A percentile compares a stretch with the other conserved stretches of the same genome.
phyloP scores from a whole-genome alignment of 2,113 vertebrate genomes.

The Myodes glareolus region DNA sequence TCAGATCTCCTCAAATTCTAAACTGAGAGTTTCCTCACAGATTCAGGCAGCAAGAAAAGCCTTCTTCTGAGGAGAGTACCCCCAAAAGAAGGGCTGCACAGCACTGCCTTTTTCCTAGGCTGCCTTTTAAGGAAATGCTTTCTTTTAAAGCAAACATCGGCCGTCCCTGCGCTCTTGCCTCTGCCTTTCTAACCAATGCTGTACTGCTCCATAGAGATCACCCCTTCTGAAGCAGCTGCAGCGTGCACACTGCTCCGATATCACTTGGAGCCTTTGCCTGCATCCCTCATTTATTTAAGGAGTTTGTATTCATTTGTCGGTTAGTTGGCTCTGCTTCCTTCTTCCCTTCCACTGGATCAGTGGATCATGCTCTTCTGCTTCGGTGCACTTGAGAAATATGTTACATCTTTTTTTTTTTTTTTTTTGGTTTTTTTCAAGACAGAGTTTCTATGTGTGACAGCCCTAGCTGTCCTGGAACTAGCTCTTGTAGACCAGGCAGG shows the following conservation, averaged over 20 bases:
- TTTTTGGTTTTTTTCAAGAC: too few species aligned
- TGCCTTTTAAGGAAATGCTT: neutral
- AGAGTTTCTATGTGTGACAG: too few species aligned
- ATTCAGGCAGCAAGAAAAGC: neutral
- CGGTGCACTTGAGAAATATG: neutral
- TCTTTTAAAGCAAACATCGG: neutral
- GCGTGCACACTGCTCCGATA: rapidly evolving
- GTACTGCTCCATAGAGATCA: neutral
- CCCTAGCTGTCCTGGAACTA: too few species aligned
- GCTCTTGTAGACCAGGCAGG: too few species aligned
- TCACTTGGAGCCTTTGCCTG: neutral
- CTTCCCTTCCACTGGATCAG: neutral
- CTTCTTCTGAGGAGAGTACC: neutral
- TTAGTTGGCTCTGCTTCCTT: neutral
- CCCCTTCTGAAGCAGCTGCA: neutral
- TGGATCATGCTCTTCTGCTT: neutral
- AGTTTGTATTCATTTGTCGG: neutral
- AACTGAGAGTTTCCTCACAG: neutral
- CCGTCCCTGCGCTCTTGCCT: too few species aligned
- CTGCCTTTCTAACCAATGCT: neutral
- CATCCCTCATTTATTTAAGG: neutral
- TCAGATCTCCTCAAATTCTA: neutral
- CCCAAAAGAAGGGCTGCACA: rapidly evolving
- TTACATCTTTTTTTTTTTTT: too few species aligned
- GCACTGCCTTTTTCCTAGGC: neutral